phyloP scores from a whole-genome alignment of 2,888 invertebrate genomes.

The Tineola bisselliella region DNA sequence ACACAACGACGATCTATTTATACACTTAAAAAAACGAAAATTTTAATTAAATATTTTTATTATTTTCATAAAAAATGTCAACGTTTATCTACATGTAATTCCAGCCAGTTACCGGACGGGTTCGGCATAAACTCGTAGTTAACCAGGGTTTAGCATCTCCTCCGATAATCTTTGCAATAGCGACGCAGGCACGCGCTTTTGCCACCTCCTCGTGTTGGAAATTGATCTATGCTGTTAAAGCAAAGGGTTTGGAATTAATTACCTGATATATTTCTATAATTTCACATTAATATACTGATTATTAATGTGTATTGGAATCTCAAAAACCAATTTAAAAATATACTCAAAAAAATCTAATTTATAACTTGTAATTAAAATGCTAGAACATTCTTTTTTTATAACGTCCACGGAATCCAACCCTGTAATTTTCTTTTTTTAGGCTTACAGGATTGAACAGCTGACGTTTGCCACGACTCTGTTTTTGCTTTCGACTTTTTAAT shows the following conservation, averaged over 20 bases:
- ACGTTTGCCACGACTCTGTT: constrained; percentile 5
- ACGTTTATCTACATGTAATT: not conserved
- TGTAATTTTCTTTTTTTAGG: constrained; percentile 6
- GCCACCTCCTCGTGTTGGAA: not conserved
- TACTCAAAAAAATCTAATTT: not conserved
- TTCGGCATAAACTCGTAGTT: constrained; percentile 43
- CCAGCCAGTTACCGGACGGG: constrained; percentile 32
- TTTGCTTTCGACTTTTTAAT: constrained; percentile 1
- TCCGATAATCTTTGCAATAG: constrained; percentile 41
- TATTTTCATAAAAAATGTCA: no score
- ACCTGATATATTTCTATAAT: not conserved
- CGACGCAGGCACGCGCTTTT: constrained; percentile 33
- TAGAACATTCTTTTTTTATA: not conserved
- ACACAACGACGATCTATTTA: no score
- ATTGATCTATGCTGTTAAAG: not conserved
- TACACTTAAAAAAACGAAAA: no score
- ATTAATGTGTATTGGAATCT: not conserved
- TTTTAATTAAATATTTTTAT: no score
- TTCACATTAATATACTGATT: not conserved
- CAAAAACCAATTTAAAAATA: not conserved
- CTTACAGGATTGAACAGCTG: constrained; percentile 3
- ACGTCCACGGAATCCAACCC: not conserved
- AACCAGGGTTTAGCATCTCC: constrained; percentile 35
- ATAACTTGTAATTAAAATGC: not conserved
- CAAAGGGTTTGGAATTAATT: not conserved